Base-by-base conservation (phyloP, 2,888 invertebrate genomes). In the Automeris io region DNA sequence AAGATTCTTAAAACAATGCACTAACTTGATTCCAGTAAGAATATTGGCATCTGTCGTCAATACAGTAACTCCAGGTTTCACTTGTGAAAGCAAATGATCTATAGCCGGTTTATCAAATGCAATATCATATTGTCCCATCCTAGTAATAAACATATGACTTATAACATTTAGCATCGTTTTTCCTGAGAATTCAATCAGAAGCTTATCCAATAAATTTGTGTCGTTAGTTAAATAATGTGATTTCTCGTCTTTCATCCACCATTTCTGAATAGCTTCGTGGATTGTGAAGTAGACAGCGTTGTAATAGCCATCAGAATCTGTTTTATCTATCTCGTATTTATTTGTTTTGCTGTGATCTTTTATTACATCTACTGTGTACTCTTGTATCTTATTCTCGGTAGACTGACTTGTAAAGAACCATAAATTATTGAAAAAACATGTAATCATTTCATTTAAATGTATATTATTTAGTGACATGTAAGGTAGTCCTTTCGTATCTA, bases 21-120 rank as follows among this genome's bases (percentile, higher is more conserved):
- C 29, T 11, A 37, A 19, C 16, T 37, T 37, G 19, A 26, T 26
- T 26, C 25, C 25, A 5, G 25, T 13, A 6, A 26, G 13, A 26
- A 26, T 5, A 2, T 2, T 12, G 13, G 13, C 25, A 12, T 26
- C 25, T 11, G 25, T 26, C 13, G 13, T 26, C 2, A 26, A 7
- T 2, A 26, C 25, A 12, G 25, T 26, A 7, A 13, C 13, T 13
- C 6, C 13, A 3, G 13, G 2, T 12, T 7, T 13, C 1, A 26
- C 7, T 26, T 12, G 25, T 1, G 25, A 26, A 26, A 5, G 11
- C 7, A 26, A 26, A 26, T 6, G 7, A 26, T 26, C 13, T 26
- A 26, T 3, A 4, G 13, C 13, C 1, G 11, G 12, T 5, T 26
- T 13, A 13, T 26, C 13, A 3, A 26, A 26, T 5, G 5, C 7